Evolutionary conservation across 2,888 invertebrate genomes (phyloP), one percentile per base, ranked within the genome.

Genomic region (Antheraea assamensis): DNA sequence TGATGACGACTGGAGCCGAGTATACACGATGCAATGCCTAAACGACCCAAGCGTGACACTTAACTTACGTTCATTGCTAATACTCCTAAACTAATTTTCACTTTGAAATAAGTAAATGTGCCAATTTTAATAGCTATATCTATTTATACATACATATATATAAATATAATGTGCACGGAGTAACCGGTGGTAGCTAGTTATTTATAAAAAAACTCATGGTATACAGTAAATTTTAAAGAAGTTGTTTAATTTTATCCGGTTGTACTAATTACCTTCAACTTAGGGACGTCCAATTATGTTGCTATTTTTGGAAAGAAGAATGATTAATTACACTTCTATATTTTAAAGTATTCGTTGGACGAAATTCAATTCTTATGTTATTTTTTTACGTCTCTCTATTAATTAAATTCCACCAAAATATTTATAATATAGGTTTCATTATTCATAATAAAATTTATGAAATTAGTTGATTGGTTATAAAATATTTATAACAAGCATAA

Each of bases 191-290:
- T 13, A 2, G 13, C 42, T 42, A 42, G 42, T 42, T 42, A 42
- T 42, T 42, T 42, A 72, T 72, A 42, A 42, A 66, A 47, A 66
- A 49, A n/a, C 27, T 13, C 27, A 21, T 47, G 17, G 5, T 17
- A 42, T 27, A 58, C 73, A 52, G 58, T 61, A 35, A 35, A 71
- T 55, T 75, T 74, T 73, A 79, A 79, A 79, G 75, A 80, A 80
- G 80, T 80, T 80, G 77, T 82, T 78, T 77, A 75, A 77, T 82
- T 80, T 83, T 83, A 82, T 83, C 81, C 81, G 76, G 80, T 84
- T 79, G 75, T 81, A 84, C 84, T 85, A 86, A 86, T 86, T 74
- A 64, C 66, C 55, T 86, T 86, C 81, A 81, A 85, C 78, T 83
- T 82, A 81, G 81, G 83, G 82, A 80, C 81, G 81, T 77, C 80